Base-by-base conservation (phyloP, 2,888 invertebrate genomes). In the Acanthococcus lagerstroemiae region DNA sequence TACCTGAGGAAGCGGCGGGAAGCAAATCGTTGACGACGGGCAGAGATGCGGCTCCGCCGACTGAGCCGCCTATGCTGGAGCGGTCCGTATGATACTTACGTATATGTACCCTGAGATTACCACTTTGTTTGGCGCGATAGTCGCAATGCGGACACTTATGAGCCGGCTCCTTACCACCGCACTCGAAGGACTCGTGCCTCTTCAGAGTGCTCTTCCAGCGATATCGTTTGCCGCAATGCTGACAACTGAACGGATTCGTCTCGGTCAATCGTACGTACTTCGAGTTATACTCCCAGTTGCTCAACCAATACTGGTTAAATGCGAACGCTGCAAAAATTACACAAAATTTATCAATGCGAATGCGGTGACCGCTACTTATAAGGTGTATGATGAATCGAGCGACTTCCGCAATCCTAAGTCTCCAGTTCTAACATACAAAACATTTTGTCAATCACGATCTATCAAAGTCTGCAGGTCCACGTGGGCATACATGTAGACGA, bases 161-260 rank as follows among this genome's bases (percentile, higher is more conserved):
- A 69, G 86, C 82, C 0, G 89, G 89, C 70, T 88, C 85, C 75
- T 89, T 90, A 70, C 88, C 88, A 52, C 88, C 87, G 77, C 89
- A 89, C 77, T 89, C 89, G 69, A 88, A 88, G 79, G 84, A 86
- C 77, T 88, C 88, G 78, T 90, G 90, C 4, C 88, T 82, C 12
- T 87, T 81, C 80, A 89, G 80, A 68, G 89, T 89, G 57, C 88
- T 88, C 78, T 87, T 90, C 89, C 90, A 90, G 72, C 89, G 83
- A 77, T 90, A 90, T 70, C 85, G 82, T 76, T 90, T 90, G 69
- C 90, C 89, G 78, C 90, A 90, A 75, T 88, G 88, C 58, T 87
- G 81, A 74, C 90, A 90, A 61, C 68, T 68, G 56, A 69, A 69
- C 45, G 68, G 69, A 67, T 70, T 70, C 22, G 69, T 67, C 25